phyloP scores from a whole-genome alignment of 1,140 invertebrate species.

The Brachionus sp. region DNA sequence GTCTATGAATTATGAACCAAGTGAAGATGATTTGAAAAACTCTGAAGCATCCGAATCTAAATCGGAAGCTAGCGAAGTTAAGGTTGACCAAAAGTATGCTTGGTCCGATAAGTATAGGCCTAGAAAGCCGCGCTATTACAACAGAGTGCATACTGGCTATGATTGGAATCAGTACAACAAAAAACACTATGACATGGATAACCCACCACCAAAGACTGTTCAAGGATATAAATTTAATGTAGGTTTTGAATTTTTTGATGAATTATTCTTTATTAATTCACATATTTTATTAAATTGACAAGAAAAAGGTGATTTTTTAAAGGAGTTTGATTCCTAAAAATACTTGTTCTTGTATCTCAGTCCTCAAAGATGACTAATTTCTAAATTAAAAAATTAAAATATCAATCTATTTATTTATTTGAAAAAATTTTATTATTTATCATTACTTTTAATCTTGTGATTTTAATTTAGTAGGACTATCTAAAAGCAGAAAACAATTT shows the following conservation, averaged over 20 bases:
- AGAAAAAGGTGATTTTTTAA: too few species aligned
- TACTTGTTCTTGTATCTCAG: too few species aligned
- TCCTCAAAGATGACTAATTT: too few species aligned
- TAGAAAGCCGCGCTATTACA: slow-evolving; percentile 94
- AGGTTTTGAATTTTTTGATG: slow-evolving; percentile 49
- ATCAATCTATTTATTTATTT: too few species aligned
- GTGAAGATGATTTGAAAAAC: slow-evolving; percentile 3
- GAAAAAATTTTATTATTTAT: too few species aligned
- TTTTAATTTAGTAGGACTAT: too few species aligned
- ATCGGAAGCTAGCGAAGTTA: slow-evolving; percentile 75
- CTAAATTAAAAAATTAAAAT: too few species aligned
- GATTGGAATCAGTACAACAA: slow-evolving; percentile 99
- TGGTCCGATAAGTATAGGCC: slow-evolving; percentile 98
- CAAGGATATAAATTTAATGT: slow-evolving; percentile 99
- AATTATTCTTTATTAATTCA: neutral
- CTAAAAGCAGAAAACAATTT: too few species aligned
- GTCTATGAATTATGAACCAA: slow-evolving; percentile 17
- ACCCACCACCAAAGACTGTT: slow-evolving; percentile 98
- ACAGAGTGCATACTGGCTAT: slow-evolving; percentile 82
- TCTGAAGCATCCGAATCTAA: slow-evolving; percentile 61
- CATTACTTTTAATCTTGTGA: too few species aligned
- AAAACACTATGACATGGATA: slow-evolving; percentile 99
- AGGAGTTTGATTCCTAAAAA: too few species aligned
- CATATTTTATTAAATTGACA: too few species aligned
- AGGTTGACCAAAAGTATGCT: slow-evolving; percentile 71